Conservation (phyloP, 64 coral and sea anemone genomes). For the Montipora efflorescens region DNA sequence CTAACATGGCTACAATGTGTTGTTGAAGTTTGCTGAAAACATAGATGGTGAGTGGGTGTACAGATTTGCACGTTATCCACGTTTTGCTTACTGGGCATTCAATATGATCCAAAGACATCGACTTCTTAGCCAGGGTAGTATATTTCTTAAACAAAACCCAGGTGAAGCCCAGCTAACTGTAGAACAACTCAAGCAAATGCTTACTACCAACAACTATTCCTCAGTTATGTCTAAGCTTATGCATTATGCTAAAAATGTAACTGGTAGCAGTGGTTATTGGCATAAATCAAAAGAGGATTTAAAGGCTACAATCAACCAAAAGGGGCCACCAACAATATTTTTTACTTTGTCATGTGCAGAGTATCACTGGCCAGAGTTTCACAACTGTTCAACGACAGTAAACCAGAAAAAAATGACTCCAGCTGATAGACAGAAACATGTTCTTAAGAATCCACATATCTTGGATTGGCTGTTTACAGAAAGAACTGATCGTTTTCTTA, state of each 20-base stretch:
- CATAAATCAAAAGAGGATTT: slow-evolving; percentile 49
- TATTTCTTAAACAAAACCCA: slow-evolving; percentile 45
- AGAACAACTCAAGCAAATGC: slow-evolving; percentile 37
- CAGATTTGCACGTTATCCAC: slow-evolving; percentile 47
- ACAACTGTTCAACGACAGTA: not conserved
- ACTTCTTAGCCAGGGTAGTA: slow-evolving; percentile 23
- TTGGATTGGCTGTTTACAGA: slow-evolving; percentile 58
- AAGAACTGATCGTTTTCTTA: slow-evolving; percentile 39
- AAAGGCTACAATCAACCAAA: slow-evolving; percentile 13
- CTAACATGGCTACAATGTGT: slow-evolving; percentile 9
- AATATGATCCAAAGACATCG: slow-evolving; percentile 42
- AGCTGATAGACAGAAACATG: slow-evolving; percentile 2
- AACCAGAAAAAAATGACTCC: not conserved
- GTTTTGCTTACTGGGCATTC: slow-evolving; percentile 57
- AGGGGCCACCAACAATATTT: slow-evolving; percentile 39
- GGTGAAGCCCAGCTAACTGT: slow-evolving; percentile 15
- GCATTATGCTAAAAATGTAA: slow-evolving; percentile 34
- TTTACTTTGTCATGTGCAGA: slow-evolving; percentile 60
- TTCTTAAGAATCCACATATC: slow-evolving; percentile 54
- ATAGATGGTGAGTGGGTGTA: slow-evolving; percentile 17
- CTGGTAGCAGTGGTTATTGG: slow-evolving; percentile 27
- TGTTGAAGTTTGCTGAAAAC: slow-evolving; percentile 41
- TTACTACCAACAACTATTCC: not conserved
- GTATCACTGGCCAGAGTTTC: slow-evolving; percentile 54
- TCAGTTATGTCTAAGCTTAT: slow-evolving; percentile 15